Base-by-base conservation (phyloP, 2,113 vertebrate genomes). In the Phainopepla nitens region DNA sequence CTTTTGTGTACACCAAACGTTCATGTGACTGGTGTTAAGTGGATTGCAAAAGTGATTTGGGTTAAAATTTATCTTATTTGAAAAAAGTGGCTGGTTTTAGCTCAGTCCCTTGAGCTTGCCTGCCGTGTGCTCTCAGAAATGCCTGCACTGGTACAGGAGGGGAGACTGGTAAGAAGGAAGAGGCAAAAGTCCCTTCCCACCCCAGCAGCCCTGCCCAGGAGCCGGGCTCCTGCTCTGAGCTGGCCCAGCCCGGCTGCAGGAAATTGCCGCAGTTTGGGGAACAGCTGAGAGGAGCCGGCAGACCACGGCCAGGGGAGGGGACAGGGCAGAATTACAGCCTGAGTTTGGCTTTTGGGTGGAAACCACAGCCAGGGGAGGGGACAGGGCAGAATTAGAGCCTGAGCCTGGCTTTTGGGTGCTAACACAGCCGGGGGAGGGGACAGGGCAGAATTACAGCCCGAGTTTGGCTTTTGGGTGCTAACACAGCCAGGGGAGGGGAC, bases 161-260 rank as follows among this genome's bases (percentile, higher is more conserved):
- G 15, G 47, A 27, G 33, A 7, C 0, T 29, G 54, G 19, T 15
- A 2, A 58, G 15, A 41, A 7, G 1, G 29, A 1, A 5, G 5
- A 4, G 0, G 22, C 21, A 54, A 11, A 79, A 50, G 6, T 7
- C 15, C 18, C 3, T 13, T 49, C 19, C 2, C 3, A 3, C 0
- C 29, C 20, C 13, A 36, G 12, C 17, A 65, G 14, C 31, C 16
- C 27, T 12, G 51, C 11, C 23, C 35, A 33, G 28, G 18, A 24
- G 5, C 33, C 6, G 24, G 57, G 9, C 23, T 35, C 15, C 16
- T 24, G 21, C 42, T 50, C 78, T 72, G 21, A 33, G 66, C 18
- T 56, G 93, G 18, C 33, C 28, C 60, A 73, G 72, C 47, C 29
- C 45, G 60, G 50, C n/a, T 70, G 78, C 8, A 64, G 51, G 60